Evolutionary conservation across 2,888 invertebrate genomes (phyloP), one percentile per base, ranked within the genome.

Genomic region (Agriopis aurantiaria): DNA sequence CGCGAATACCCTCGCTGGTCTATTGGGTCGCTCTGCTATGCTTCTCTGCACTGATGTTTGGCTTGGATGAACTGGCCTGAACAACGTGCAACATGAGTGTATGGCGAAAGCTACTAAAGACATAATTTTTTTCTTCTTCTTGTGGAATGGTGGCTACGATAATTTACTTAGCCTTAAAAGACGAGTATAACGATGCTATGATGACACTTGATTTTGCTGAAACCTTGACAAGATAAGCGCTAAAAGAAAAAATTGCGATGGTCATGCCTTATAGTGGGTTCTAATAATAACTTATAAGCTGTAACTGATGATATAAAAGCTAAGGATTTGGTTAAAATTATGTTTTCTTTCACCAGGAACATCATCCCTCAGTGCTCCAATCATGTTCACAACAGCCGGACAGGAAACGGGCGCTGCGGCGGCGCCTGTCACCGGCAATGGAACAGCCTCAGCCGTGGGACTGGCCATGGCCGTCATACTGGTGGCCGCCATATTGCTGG

Each of bases 371-470:
- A 97, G 97, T 41, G 95, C 96, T 55, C 96, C 97, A 4, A 94
- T 97, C 69, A 95, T 95, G 86, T 97, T 97, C 89, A 96, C 96
- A 33, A 96, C 97, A 63, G 96, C 96, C 12, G 97, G 97, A 48
- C 96, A 97, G 82, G 96, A 96, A 87, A 94, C 96, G 8, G 96
- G 96, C 40, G 96, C 97, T 0, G 96, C 96, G 0, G 96, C 97
- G 0, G 95, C 95, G 48, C 92, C 95, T 0, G 95, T 93, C 45
- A 85, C 91, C 43, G 91, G 94, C 64, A 92, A 93, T 7, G 95
- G 96, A 73, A 92, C 95, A 0, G 96, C 96, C 0, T 95, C 96
- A 0, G 96, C 96, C 0, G 95, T 96, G 0, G 96, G 96, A 5
- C 94, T 96, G 1, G 95, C 96, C 10, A 89, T 96, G 33, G 96